Base-by-base conservation (phyloP, 2,113 vertebrate species). In the Numenius arquata region DNA sequence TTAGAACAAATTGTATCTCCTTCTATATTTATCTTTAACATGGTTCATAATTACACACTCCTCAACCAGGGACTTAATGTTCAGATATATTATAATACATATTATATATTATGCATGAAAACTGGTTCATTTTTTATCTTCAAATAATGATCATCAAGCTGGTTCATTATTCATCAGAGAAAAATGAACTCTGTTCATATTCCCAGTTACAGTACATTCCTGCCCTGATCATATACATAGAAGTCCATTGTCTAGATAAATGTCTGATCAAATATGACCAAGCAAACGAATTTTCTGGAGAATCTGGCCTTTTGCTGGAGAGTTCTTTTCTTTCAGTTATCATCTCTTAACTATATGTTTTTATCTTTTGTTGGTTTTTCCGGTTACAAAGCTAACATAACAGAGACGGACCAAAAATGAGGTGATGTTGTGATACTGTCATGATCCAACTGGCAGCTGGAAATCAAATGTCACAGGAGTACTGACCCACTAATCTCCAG, bases 61-160 rank as follows among this genome's bases (percentile, higher is more conserved):
- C 45, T 73, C 66, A 89, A 73, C 45, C 80, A 66, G n/a, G 25
- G 62, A 89, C 73, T 73, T 96, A 90, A 93, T 81, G 90, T 86
- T 95, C 94, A 91, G 80, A 92, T 92, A 70, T 70, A 94, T 95
- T 91, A 85, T 85, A 95, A 92, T 93, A 93, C 50, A 79, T 92
- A 81, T 66, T 95, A 97, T 95, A 87, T 95, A 97, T 96, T 93
- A 96, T 96, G 90, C 89, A 97, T 97, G 96, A 95, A 95, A 96
- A 89, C 85, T 50, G 26, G 73, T 89, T 95, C 96, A 96, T 97
- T 96, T 97, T 96, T 97, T 95, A 95, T 89, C 90, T 85, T 96
- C 91, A 58, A 97, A 93, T 95, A 96, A 96, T 95, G 96, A 92
- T 96, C 86, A 95, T 90, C 90, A 97, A 79, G 77, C 47, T 93